Base-by-base conservation (phyloP, 2,113 vertebrate genomes). In the Triplophysa rosa region DNA sequence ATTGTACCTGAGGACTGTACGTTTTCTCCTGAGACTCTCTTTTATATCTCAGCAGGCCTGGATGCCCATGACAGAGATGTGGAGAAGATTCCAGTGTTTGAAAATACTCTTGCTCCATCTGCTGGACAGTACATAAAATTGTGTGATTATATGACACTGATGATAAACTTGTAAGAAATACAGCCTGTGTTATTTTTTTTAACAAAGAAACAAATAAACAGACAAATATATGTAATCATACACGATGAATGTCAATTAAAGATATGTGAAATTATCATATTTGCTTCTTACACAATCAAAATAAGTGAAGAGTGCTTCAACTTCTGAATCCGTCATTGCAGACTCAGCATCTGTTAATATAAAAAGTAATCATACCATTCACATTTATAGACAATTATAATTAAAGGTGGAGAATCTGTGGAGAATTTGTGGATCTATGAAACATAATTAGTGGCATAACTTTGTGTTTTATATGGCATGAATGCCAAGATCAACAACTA, bases 11-110 rank as follows among this genome's bases (percentile, higher is more conserved):
- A 40, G 37, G 37, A 52, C 24, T 75, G 58, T 66, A 3, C n/a
- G 11, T 65, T n/a, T 16, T 65, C 47, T 63, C 52, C 17, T 58
- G 37, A n/a, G 59, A 65, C 58, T 84, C 83, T 54, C 79, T 68
- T 49, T 80, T 75, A 59, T 81, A 84, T 75, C 49, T 79, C 59
- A 84, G 49, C 37, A 81, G 37, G 49, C 83, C 83, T 11, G 80
- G 83, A 29, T 81, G 66, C 17, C 68, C 76, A 6, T 0, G 26
- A 21, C 77, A 40, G 26, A 62, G 45, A 47, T 78, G 74, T 67
- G 23, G 24, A 3, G 49, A 14, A 9, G 56, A 16, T 21, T 81
- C 56, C 19, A 69, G 17, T 1, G 10, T 7, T 40, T 73, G 79
- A 4, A 58, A 58, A 26, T 74, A 42, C 14, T 80, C 69, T 16